Conservation (phyloP, 2,797 vertebrate species). For the Myotis myotis region DNA sequence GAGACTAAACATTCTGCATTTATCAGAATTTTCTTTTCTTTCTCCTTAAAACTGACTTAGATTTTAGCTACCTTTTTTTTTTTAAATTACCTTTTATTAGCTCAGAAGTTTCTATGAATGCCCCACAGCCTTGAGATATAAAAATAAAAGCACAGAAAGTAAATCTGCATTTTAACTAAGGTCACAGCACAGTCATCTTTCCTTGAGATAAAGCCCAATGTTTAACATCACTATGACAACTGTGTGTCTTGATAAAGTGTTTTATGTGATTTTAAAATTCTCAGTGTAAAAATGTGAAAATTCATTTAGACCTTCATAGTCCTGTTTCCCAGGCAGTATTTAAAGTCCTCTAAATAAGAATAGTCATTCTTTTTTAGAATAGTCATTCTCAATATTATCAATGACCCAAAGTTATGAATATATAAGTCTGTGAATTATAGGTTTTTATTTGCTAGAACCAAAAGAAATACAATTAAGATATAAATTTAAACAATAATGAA, state of each 20-base stretch:
- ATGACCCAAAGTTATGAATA: constrained; percentile 15
- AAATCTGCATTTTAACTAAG: constrained; percentile 23
- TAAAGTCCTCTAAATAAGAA: not conserved
- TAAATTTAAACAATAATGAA: constrained; percentile 35
- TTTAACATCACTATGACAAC: not conserved
- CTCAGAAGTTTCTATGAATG: constrained; percentile 25
- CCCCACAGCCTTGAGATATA: not conserved
- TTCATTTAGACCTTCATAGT: constrained; percentile 42
- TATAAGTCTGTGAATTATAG: not conserved
- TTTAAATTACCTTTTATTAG: constrained; percentile 11
- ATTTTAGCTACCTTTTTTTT: constrained; percentile 31
- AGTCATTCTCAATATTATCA: not conserved
- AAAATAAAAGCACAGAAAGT: constrained; percentile 10
- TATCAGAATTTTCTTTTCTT: constrained; percentile 47
- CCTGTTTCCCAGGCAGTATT: constrained; percentile 13
- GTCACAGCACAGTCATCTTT: not conserved
- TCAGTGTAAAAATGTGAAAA: not conserved
- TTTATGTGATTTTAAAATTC: not conserved
- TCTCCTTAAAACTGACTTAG: constrained; percentile 16
- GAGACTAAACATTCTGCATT: not conserved
- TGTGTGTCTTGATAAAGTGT: not conserved
- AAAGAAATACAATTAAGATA: constrained; percentile 43
- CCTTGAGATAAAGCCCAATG: not conserved
- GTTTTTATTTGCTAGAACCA: not conserved
- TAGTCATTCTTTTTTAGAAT: not conserved